Base-by-base conservation (phyloP, 2,113 vertebrate genomes). In the Oryzias melastigma region DNA sequence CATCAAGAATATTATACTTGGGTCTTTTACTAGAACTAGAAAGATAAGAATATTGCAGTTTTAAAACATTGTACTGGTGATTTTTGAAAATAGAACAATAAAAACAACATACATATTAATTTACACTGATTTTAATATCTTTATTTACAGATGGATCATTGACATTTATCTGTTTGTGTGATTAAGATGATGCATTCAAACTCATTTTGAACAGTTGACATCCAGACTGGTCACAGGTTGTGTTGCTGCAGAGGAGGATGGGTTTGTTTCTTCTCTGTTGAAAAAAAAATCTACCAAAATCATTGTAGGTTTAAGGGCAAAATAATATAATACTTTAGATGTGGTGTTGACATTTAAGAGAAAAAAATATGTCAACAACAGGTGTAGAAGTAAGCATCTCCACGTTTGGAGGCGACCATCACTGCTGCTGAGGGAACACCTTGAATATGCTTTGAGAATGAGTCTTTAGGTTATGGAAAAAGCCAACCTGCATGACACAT, bases 91-190 rank as follows among this genome's bases (percentile, higher is more conserved):
- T 15, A 27, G 61, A 22, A 83, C 55, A 77, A 7, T 73, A 52
- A 67, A 17, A 22, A 80, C 20, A 62, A 19, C 1, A 27, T 5
- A 14, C 22, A 47, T 40, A 61, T 92, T 94, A 94, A 97, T 98
- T 97, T 98, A 99, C 95, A 98, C 95, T 96, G 94, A 97, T 88
- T 95, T 98, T 95, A 95, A 95, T 96, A 95, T 94, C 95, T 96
- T 96, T 98, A 99, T 99, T 97, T 99, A 98, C 96, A 98, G 92
- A 96, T 95, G 94, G 91, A 86, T 86, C 75, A 62, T 71, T 87
- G 84, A 85, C 82, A 86, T 82, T 87, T 81, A 75, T 88, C 79
- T 74, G 84, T 87, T 86, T 82, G 72, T 62, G 55, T 77, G 75
- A 57, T 75, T 80, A 75, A 62, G 49, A 69, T 75, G 70, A 84